Evolutionary conservation across 2,888 invertebrate genomes (phyloP).

Genomic region (Dascillus cervinus): DNA sequence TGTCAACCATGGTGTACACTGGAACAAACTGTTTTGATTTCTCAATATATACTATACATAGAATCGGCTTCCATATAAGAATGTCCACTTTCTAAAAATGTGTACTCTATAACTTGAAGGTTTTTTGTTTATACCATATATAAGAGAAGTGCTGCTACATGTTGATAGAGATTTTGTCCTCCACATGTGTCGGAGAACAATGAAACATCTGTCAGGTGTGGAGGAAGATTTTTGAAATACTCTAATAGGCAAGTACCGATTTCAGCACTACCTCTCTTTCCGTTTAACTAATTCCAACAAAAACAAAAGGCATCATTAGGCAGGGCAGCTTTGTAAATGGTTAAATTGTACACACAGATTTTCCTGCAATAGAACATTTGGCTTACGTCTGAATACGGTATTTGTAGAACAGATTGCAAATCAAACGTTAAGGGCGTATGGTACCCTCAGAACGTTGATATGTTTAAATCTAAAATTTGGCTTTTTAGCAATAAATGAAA

Average conservation of each 20-base stretch:
- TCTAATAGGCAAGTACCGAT: slow-evolving; percentile 18
- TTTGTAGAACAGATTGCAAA: slow-evolving; percentile 25
- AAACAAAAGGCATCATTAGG: slow-evolving; percentile 27
- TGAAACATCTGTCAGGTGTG: slow-evolving; percentile 8
- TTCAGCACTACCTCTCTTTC: slow-evolving; percentile 27
- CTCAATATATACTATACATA: slow-evolving; percentile 23
- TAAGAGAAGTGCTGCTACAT: slow-evolving; percentile 17
- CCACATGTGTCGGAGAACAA: slow-evolving; percentile 20
- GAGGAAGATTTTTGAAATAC: neutral
- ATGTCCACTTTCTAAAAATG: slow-evolving; percentile 23
- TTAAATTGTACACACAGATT: slow-evolving; percentile 26
- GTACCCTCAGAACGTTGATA: no score
- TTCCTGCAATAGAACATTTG: slow-evolving; percentile 27
- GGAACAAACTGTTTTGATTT: slow-evolving; percentile 15
- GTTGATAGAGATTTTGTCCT: slow-evolving; percentile 20
- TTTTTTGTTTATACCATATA: slow-evolving; percentile 14
- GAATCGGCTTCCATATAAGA: slow-evolving; percentile 20
- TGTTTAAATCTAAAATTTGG: no score
- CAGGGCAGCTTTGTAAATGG: slow-evolving; percentile 25
- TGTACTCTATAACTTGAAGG: slow-evolving; percentile 18
- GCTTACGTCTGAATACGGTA: slow-evolving; percentile 22
- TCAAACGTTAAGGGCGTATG: slow-evolving; percentile 17
- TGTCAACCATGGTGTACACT: slow-evolving; percentile 8
- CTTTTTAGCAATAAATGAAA: no score
- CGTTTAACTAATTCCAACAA: slow-evolving; percentile 26